These are phyloP conservation scores for Leptopilina clavipes DNA, from an alignment of 1,140 invertebrate species.

Conservation along the genomic window DNA sequence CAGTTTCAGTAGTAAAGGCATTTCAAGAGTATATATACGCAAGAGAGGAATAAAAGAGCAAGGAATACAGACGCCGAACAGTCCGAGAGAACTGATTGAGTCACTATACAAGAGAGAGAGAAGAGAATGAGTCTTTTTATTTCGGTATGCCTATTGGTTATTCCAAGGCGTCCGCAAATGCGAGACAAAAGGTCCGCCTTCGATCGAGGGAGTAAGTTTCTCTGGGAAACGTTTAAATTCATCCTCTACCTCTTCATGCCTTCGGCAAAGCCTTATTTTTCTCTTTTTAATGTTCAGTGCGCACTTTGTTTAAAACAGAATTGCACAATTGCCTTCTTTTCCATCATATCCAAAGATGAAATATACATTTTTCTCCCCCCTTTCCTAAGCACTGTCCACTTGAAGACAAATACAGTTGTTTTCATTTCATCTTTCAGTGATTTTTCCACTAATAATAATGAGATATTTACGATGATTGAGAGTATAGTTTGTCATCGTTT, in stretches of 20 bases:
- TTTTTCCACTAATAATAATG: neutral
- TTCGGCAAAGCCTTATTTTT: neutral
- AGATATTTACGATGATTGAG: neutral
- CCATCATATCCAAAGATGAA: too few species aligned
- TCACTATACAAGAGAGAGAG: neutral
- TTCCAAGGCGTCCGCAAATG: slow-evolving; percentile 29
- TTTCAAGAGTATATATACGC: slow-evolving; percentile 10
- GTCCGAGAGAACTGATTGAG: slow-evolving; percentile 21
- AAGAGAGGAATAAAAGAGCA: neutral
- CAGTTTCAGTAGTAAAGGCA: slow-evolving; percentile 15
- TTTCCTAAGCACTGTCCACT: neutral
- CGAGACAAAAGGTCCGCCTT: slow-evolving; percentile 29
- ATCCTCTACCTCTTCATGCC: neutral
- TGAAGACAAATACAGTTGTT: neutral
- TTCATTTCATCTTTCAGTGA: neutral
- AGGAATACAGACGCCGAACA: neutral
- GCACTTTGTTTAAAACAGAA: neutral
- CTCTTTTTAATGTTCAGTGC: neutral
- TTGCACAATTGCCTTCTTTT: neutral
- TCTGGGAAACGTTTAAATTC: slow-evolving; percentile 30
- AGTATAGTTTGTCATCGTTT: neutral
- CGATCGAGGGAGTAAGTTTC: slow-evolving; percentile 16
- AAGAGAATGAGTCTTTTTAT: neutral
- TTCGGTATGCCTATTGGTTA: slow-evolving; percentile 29
- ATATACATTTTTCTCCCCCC: too few species aligned